Evolutionary conservation across 1,140 invertebrate genomes (phyloP).

Genomic region (Cherax quadricarinatus): DNA sequence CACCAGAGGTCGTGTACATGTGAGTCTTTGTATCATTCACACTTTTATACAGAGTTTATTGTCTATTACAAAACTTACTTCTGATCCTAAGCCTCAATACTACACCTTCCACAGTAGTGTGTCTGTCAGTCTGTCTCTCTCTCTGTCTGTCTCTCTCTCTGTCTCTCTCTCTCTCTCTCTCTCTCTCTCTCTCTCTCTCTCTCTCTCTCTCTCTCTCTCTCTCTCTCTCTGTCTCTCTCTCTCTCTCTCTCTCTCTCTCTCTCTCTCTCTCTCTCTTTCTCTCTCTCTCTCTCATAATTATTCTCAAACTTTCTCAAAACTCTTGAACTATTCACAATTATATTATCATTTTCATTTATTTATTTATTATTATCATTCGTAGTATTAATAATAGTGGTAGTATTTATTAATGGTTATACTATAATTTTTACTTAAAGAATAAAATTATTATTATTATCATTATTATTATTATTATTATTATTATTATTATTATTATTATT

Average conservation of each 20-base stretch:
- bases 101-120: too few species aligned
- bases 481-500: not conserved
- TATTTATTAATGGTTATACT: too few species aligned
- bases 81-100: too few species aligned
- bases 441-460: not conserved
- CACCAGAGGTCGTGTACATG: too few species aligned
- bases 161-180: constrained; percentile 4
- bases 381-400: too few species aligned
- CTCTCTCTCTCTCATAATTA: not conserved
- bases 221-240: not conserved
- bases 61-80: too few species aligned
- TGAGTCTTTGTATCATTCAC: too few species aligned
- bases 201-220: constrained; percentile 13
- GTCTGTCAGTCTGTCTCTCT: not conserved
- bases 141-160: constrained; percentile 8
- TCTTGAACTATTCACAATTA: not conserved
- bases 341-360: not conserved
- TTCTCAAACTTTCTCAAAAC: too few species aligned
- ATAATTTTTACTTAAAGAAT: too few species aligned
- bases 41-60: too few species aligned
- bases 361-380: too few species aligned
- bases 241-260: constrained; percentile 5
- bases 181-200: constrained; percentile 5
- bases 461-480: constrained; percentile 11
- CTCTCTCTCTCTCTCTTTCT: not conserved